Conservation (phyloP, 2,113 vertebrate species). For the Macquaria ambigua region DNA sequence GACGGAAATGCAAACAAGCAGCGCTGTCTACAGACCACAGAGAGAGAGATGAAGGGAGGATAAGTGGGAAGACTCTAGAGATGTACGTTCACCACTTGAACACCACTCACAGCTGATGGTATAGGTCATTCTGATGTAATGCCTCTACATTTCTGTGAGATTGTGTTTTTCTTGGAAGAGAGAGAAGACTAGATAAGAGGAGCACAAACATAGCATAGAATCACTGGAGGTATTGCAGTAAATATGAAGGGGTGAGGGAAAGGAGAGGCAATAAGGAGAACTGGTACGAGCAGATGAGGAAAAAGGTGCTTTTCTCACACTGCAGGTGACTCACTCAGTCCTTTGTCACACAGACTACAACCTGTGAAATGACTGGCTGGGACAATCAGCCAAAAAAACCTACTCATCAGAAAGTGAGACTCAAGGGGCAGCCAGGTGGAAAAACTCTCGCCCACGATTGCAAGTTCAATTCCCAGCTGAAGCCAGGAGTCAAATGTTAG, state of each 20-base stretch:
- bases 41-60: conserved; percentile 1
- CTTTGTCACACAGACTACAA: neutral
- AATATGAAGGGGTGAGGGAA: neutral
- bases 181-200: neutral
- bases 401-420: conserved; percentile 12
- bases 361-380: conserved; percentile 33
- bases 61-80: conserved; percentile 11
- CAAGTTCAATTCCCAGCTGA: neutral
- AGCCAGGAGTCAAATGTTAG: no score
- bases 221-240: neutral
- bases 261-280: neutral
- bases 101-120: conserved; percentile 36
- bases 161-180: neutral
- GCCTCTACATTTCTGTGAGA: neutral
- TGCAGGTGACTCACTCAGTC: conserved; percentile 34
- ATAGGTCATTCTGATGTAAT: conserved; percentile 28
- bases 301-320: conserved; percentile 12
- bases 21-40: conserved; percentile 15
- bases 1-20: conserved; percentile 54
- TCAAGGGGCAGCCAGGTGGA: conserved; percentile 1
- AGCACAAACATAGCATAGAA: neutral
- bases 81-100: conserved; percentile 15
- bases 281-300: neutral
- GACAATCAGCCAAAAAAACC: conserved; percentile 4
- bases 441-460: neutral